These are phyloP conservation scores for Eriosoma lanigerum DNA, from an alignment of 1,140 invertebrate species.

Conservation along the genomic window DNA sequence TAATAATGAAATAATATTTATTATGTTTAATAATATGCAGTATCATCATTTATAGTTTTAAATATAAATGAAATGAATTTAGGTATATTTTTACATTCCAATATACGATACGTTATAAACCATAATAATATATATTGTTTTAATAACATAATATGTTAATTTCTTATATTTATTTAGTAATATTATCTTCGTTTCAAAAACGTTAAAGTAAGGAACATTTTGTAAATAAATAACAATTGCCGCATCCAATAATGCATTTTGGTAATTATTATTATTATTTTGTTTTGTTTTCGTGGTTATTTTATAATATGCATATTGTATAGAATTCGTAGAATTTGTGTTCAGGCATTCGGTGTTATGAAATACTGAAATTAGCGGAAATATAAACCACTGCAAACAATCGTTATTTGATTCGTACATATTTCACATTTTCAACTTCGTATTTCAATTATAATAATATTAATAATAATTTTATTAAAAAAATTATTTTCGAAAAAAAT, in stretches of 20 bases:
- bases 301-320: neutral
- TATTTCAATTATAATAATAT: too few relatives aligned
- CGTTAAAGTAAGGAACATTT: too few relatives aligned
- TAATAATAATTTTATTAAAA: too few relatives aligned
- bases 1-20: too few relatives aligned
- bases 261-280: neutral
- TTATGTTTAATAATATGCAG: too few relatives aligned
- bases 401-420: neutral
- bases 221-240: conserved; percentile 23
- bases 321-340: neutral
- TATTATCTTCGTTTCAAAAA: neutral
- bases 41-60: too few relatives aligned
- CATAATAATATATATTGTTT: neutral
- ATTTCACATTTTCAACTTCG: too few relatives aligned
- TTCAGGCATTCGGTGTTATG: neutral
- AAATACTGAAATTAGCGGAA: neutral
- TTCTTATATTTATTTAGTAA: too few relatives aligned
- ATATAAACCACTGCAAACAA: neutral
- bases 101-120: too few relatives aligned
- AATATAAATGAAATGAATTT: too few relatives aligned
- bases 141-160: neutral
- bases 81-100: too few relatives aligned
- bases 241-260: neutral
- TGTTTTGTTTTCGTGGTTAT: neutral
- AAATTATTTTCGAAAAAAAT: too few relatives aligned